phyloP scores from a whole-genome alignment of 1,140 invertebrate species.

The Linepithema humile region DNA sequence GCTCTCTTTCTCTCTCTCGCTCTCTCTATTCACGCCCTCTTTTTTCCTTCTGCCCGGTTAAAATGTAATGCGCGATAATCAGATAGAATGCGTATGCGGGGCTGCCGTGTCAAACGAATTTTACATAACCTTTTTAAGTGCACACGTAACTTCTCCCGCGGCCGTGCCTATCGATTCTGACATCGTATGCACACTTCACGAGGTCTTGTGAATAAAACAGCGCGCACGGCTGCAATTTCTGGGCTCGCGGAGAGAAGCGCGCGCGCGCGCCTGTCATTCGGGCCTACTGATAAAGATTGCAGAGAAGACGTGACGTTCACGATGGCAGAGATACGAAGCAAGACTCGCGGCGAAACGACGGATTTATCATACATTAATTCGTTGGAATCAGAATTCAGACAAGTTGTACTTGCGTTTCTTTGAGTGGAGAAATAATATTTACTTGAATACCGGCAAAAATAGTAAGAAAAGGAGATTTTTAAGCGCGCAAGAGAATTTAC shows the following conservation, averaged over 20 bases:
- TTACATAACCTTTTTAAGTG: slow-evolving; percentile 29
- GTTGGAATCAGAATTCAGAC: too few relatives aligned
- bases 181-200: neutral
- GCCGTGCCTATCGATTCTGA: slow-evolving; percentile 22
- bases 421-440: neutral
- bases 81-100: neutral
- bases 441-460: too few relatives aligned
- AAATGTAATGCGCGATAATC: neutral
- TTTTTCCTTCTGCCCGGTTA: neutral
- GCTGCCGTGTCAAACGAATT: neutral
- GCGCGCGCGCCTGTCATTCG: neutral
- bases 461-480: too few relatives aligned
- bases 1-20: neutral
- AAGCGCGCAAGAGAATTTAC: too few relatives aligned
- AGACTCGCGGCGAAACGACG: neutral
- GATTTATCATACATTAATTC: neutral
- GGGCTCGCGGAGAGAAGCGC: neutral
- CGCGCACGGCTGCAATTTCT: slow-evolving; percentile 22
- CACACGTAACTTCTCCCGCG: neutral
- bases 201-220: slow-evolving; percentile 47
- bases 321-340: neutral
- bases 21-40: neutral
- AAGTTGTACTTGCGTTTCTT: too few relatives aligned
- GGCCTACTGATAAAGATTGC: neutral
- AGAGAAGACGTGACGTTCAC: neutral